Conservation (phyloP, 2,797 vertebrate genomes). For the Melanogrammus aeglefinus region DNA sequence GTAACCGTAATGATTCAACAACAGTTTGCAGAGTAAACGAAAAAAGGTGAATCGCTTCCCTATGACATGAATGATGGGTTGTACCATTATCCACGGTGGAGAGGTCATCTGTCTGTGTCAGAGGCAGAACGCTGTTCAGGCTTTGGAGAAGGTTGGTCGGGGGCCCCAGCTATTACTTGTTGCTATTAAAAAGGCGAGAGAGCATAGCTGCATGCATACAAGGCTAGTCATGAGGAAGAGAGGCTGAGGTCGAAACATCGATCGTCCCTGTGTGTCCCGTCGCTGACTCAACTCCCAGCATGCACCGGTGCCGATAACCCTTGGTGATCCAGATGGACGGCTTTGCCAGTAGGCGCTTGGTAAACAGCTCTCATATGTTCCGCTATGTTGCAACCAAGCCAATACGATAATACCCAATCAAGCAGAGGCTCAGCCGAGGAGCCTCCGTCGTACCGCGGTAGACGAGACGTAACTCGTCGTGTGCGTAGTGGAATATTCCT, state of each 20-base stretch:
- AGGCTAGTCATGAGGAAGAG: not conserved
- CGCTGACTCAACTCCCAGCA: constrained; percentile 64
- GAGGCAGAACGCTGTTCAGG: not conserved
- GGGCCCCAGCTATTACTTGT: not conserved
- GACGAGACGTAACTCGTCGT: not conserved
- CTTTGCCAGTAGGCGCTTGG: constrained; percentile 58
- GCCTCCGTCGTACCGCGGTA: not conserved
- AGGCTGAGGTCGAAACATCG: constrained; percentile 52
- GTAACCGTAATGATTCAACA: no score
- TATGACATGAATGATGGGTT: not conserved
- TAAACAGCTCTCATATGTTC: constrained; percentile 71
- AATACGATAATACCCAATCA: constrained; percentile 36
- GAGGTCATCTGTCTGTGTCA: not conserved
- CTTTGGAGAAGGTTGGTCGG: no score
- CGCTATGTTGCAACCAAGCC: constrained; percentile 57
- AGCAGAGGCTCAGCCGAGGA: constrained; percentile 15
- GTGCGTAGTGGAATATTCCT: not conserved
- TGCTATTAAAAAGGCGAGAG: not conserved
- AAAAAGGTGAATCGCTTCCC: no score
- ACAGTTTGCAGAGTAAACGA: no score
- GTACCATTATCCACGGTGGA: not conserved
- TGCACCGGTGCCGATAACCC: constrained; percentile 51
- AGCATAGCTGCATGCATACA: not conserved
- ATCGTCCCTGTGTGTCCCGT: constrained; percentile 49
- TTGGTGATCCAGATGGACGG: constrained; percentile 61